Evolutionary conservation across 1,140 invertebrate genomes (phyloP).

Genomic region (Lerema accius): DNA sequence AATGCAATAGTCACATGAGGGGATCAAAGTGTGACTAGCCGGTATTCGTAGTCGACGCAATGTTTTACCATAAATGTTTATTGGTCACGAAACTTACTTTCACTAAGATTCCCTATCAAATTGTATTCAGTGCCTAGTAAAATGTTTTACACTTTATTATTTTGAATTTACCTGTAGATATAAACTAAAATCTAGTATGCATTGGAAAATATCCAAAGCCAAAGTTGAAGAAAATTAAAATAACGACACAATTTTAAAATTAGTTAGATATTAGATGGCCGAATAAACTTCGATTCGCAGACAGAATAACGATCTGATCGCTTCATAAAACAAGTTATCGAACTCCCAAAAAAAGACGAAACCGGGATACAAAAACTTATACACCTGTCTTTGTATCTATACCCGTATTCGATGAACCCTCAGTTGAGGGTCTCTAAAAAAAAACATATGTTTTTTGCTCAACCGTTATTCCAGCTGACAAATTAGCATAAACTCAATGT

Average conservation of each 20-base stretch:
- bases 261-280: too few species aligned
- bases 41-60: slow-evolving; percentile 2
- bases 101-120: slow-evolving; percentile 15
- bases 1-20: neutral
- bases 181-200: neutral
- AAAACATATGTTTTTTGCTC: slow-evolving; percentile 16
- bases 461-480: slow-evolving; percentile 28
- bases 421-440: slow-evolving; percentile 9
- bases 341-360: slow-evolving; percentile 11
- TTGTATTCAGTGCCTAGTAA: slow-evolving; percentile 1
- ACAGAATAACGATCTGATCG: slow-evolving; percentile 29
- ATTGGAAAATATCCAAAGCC: too few species aligned
- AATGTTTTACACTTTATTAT: neutral
- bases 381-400: slow-evolving; percentile 22
- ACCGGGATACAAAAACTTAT: slow-evolving; percentile 22
- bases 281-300: slow-evolving; percentile 8
- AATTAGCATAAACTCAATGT: slow-evolving; percentile 34
- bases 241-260: neutral
- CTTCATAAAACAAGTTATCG: slow-evolving; percentile 33
- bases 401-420: slow-evolving; percentile 18
- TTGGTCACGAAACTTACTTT: slow-evolving; percentile 25
- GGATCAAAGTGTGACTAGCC: slow-evolving; percentile 5
- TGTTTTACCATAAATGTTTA: slow-evolving; percentile 26
- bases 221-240: too few species aligned
- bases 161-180: too few species aligned